Conservation (phyloP, 2,797 vertebrate genomes). For the Mormyrops boulengeri region DNA sequence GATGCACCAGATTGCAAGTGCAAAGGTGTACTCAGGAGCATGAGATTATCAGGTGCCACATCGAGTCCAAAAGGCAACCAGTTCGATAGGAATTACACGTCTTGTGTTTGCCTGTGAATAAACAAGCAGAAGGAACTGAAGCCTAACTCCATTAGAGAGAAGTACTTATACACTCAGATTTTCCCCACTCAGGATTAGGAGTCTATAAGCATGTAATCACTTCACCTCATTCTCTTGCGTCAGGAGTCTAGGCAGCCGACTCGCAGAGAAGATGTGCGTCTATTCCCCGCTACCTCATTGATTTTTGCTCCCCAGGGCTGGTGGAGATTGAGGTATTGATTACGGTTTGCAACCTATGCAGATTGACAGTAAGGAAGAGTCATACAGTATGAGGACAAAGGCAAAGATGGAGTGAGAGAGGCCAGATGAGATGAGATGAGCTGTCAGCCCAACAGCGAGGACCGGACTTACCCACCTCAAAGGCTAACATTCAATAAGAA, state of each 20-base stretch:
- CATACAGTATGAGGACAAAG: conserved; percentile 26
- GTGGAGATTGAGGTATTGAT: conserved; percentile 58
- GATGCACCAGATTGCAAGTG: not conserved
- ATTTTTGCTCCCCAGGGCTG: conserved; percentile 54
- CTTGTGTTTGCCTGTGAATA: not conserved
- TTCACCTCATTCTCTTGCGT: conserved; percentile 7
- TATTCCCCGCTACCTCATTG: conserved; percentile 40
- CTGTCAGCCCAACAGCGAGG: not conserved
- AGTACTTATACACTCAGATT: not conserved
- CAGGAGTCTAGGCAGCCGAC: not conserved
- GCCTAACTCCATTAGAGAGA: conserved; percentile 7
- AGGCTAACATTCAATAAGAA: not conserved
- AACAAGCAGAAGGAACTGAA: not conserved
- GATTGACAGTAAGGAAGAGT: conserved; percentile 60
- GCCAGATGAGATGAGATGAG: not conserved
- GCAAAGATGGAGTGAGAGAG: not conserved
- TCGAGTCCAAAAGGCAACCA: not conserved
- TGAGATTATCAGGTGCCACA: not conserved
- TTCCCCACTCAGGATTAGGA: not conserved
- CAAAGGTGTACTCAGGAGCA: not conserved
- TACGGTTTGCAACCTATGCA: conserved; percentile 62
- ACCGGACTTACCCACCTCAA: not conserved
- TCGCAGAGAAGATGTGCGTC: not conserved
- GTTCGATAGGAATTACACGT: not conserved
- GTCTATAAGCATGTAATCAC: conserved; percentile 13